Evolutionary conservation across 23 tunicate species (phyloP), one percentile per base, ranked within the genome.

Genomic region (Halocynthia roretzi): DNA sequence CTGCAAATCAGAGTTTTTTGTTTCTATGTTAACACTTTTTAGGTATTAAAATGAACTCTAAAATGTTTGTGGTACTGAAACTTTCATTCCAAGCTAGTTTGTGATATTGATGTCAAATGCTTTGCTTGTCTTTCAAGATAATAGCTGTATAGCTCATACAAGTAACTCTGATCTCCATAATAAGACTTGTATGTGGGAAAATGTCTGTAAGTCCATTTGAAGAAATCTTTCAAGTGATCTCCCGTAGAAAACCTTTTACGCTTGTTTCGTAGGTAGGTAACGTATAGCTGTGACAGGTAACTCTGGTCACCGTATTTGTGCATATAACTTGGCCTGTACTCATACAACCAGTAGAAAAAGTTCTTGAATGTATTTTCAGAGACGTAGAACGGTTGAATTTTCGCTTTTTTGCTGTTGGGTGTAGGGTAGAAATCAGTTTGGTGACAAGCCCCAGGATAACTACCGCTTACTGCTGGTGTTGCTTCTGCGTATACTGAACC

Each of bases 161-260:
- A 74, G 56, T 74, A 74, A 12, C 78, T 53, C 78, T 74, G 78
- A 54, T 74, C 78, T 56, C 78, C 78, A 56, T 74, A 74, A 44
- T 50, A 53, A 17, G 55, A 44, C 49, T 54, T 53, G 7, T 74
- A 74, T 12, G 48, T 21, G 12, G 78, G 78, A 54, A 74, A 74
- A 17, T 74, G 55, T 10, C 20, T 50, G 62, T 74, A 74, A 8
- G 78, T 64, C 78, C 78, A 74, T 74, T 74, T 10, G 31, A 74
- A 74, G 56, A 74, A 74, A 22, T 74, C 40, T 21, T 53, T 74
- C 64, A 74, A 56, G 22, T 74, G 78, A 74, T 74, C 21, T 5
- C 78, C 78, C 18, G 62, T 54, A 7, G 63, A 14, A 10, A 56
- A 20, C 56, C 23, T 44, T 12, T 52, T 54, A 54, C 10, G 63